phyloP scores from a whole-genome alignment of 2,113 vertebrate genomes.

The Murina feae region DNA sequence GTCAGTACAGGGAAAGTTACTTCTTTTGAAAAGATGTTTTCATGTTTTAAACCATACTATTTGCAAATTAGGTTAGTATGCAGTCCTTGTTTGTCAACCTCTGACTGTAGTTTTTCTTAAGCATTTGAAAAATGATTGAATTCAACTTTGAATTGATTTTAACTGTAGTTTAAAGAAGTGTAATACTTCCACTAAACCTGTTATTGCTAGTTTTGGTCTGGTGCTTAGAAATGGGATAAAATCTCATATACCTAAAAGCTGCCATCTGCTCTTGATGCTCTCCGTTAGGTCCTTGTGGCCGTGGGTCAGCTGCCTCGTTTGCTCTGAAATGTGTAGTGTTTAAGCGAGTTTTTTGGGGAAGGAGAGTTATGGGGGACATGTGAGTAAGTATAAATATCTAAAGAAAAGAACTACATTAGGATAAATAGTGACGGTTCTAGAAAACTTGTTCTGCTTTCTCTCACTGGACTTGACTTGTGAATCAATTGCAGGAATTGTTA shows the following conservation, averaged over 20 bases:
- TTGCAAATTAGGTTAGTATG: background rate
- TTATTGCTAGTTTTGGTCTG: background rate
- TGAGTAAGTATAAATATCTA: background rate
- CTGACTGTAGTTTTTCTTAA: background rate
- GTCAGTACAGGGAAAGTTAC: background rate
- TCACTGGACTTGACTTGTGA: background rate
- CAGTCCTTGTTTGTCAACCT: background rate
- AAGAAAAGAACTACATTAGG: background rate
- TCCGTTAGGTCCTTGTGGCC: background rate
- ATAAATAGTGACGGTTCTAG: background rate
- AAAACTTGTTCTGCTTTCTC: background rate
- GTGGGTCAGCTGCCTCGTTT: background rate
- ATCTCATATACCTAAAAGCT: background rate
- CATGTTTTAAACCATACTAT: background rate
- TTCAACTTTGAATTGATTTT: slow-evolving; percentile 3
- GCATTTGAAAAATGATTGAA: background rate
- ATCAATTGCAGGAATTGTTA: slow-evolving; percentile 85
- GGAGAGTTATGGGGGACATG: fast-evolving
- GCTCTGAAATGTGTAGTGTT: background rate
- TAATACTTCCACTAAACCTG: background rate
- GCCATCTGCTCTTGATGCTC: background rate
- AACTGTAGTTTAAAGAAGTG: background rate
- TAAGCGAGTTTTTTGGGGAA: background rate
- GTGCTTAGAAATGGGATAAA: background rate
- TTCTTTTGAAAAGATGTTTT: background rate